Evolutionary conservation across 2,888 invertebrate species (phyloP), one percentile per base, ranked within the genome.

Genomic region (Rhopalosiphum nymphaeae): DNA sequence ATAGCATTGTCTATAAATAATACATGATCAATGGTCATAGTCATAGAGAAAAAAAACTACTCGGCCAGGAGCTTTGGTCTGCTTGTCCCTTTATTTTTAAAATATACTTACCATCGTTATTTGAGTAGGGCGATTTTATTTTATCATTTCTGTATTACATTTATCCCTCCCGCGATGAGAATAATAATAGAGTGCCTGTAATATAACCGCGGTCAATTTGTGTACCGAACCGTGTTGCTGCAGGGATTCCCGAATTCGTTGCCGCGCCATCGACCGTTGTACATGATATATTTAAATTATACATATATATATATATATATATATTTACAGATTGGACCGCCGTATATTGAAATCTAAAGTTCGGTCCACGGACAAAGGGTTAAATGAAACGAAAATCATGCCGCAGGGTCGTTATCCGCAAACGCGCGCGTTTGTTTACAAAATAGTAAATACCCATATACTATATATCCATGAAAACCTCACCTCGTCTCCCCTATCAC

Each of bases 121-220:
- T n/a, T 21, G 9, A 36, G 36, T 36, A 21, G 36, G 36, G 36
- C 21, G 21, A 78, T 78, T 78, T 78, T 36, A 78, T 78, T 67
- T 67, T 67, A 67, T 67, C 16, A 36, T 78, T 78, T 21, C 78
- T 36, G 16, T n/a, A 21, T 36, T n/a, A 36, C 78, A 36, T 9
- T 36, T 36, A 36, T 7, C 36, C 78, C 36, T 78, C 78, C 36
- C 78, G 9, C 78, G 36, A 53, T 5, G 53, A 78, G 78, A 36
- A 42, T 36, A 78, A 78, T 78, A 78, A 78, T 78, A 36, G 36
- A 36, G 78, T 78, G 78, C 21, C 9, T 78, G 29, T 86, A 86
- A 49, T 29, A 86, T 89, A 36, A 53, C 53, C 56, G 91, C 78
- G 67, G 91, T 89, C 61, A 89, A 91, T 91, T 91, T 84, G 91